Evolutionary conservation across 2,113 vertebrate genomes (phyloP).

Genomic region (Danionella cerebrum): DNA sequence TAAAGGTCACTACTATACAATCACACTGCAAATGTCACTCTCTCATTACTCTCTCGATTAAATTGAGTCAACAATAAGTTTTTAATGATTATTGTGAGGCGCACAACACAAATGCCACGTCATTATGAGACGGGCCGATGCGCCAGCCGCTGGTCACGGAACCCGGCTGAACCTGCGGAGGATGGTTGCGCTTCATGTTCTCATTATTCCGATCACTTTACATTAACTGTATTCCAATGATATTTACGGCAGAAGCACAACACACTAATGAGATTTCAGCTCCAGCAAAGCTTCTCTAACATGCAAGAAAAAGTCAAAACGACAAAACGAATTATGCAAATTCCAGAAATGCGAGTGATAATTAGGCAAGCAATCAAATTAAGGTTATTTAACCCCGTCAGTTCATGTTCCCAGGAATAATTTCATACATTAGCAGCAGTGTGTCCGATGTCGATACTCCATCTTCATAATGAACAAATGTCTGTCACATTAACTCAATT

Average conservation of each 20-base stretch:
- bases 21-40: conserved; percentile 10
- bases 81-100: conserved; percentile 23
- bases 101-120: conserved; percentile 17
- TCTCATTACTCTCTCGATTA: conserved; percentile 15
- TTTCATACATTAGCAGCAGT: background rate
- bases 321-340: conserved; percentile 7
- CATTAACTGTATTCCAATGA: background rate
- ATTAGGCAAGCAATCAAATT: background rate
- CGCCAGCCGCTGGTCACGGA: conserved; percentile 22
- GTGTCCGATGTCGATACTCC: conserved; percentile 16
- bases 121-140: conserved; percentile 14
- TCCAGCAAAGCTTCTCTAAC: conserved; percentile 2
- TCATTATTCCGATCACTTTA: conserved; percentile 15
- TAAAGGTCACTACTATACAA: background rate
- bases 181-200: conserved; percentile 13
- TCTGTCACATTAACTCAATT: background rate
- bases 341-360: background rate
- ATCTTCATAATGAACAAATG: background rate
- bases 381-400: background rate
- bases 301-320: background rate
- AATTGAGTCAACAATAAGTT: conserved; percentile 21
- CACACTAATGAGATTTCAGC: conserved; percentile 1
- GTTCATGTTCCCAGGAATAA: background rate
- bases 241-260: background rate
- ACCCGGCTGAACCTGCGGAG: conserved; percentile 10